Conservation (phyloP, 2,888 invertebrate species). For the Lasioglossum zephyrum region DNA sequence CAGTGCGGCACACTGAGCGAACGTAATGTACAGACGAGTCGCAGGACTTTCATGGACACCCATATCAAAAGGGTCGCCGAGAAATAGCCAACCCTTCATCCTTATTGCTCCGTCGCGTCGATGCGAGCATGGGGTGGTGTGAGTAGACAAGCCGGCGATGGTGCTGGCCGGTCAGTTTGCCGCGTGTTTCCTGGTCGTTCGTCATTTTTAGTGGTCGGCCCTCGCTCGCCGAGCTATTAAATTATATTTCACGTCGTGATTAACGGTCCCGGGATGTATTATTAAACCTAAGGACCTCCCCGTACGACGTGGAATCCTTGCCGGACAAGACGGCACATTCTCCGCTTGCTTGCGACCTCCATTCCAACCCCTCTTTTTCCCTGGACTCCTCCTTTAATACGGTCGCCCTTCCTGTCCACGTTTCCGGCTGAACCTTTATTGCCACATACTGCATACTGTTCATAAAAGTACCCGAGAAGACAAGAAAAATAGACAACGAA, state of each 20-base stretch:
- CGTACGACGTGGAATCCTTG: conserved; percentile 70
- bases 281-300: conserved; percentile 69
- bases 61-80: conserved; percentile 47
- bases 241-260: conserved; percentile 77
- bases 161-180: conserved; percentile 54
- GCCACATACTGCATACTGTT: not conserved
- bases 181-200: conserved; percentile 71
- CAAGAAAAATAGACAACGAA: not conserved
- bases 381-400: conserved; percentile 20
- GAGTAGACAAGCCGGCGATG: conserved; percentile 24
- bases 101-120: conserved; percentile 64
- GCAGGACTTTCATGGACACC: conserved; percentile 46
- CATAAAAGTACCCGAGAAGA: conserved; percentile 12
- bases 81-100: conserved; percentile 68
- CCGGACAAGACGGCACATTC: conserved; percentile 67
- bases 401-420: conserved; percentile 32
- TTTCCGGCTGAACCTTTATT: conserved; percentile 29
- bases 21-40: conserved; percentile 60
- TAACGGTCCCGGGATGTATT: conserved; percentile 75
- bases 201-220: conserved; percentile 74
- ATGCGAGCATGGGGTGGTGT: conserved; percentile 1
- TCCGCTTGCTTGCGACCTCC: conserved; percentile 5
- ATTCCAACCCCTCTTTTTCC: conserved; percentile 22
- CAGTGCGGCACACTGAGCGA: conserved; percentile 55
- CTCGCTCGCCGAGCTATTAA: conserved; percentile 73